Evolutionary conservation across 1,140 invertebrate genomes (phyloP).

Genomic region (Caenorhabditis briggsae): DNA sequence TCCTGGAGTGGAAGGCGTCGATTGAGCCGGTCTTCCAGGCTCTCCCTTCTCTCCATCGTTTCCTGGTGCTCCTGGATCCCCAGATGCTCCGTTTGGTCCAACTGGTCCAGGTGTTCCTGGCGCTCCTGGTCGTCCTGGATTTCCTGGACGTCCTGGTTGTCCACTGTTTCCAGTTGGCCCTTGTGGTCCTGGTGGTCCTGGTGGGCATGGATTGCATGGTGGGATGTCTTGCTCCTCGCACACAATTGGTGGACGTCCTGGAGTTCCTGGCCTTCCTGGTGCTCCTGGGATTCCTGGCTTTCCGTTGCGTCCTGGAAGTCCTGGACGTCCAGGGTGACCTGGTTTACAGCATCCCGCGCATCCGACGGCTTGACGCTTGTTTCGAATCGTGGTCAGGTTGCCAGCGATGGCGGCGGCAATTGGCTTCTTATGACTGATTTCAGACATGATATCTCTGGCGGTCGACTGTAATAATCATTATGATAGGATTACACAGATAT

Average conservation of each 20-base stretch:
- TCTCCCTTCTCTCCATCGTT: slow-evolving; percentile 65
- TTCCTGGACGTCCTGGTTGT: slow-evolving; percentile 71
- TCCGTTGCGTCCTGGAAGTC: slow-evolving; percentile 65
- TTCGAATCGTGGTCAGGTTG: slow-evolving; percentile 41
- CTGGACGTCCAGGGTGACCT: slow-evolving; percentile 55
- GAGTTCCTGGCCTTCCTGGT: slow-evolving; percentile 73
- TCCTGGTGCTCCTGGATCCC: slow-evolving; percentile 62
- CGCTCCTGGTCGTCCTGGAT: slow-evolving; percentile 67
- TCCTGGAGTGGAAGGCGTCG: slow-evolving; percentile 60
- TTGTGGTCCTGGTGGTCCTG: slow-evolving; percentile 66
- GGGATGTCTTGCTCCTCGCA: slow-evolving; percentile 40
- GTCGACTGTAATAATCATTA: slow-evolving; percentile 39
- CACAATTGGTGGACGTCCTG: slow-evolving; percentile 67
- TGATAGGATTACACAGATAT: slow-evolving; percentile 1
- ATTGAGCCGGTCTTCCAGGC: slow-evolving; percentile 61
- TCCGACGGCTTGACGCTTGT: slow-evolving; percentile 58
- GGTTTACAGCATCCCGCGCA: slow-evolving; percentile 56
- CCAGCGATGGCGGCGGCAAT: slow-evolving; percentile 32
- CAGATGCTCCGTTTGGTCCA: slow-evolving; percentile 35
- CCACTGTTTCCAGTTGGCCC: slow-evolving; percentile 58
- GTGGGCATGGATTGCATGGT: slow-evolving; percentile 76
- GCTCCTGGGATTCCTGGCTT: slow-evolving; percentile 65
- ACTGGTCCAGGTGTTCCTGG: slow-evolving; percentile 51
- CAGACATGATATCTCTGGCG: slow-evolving; percentile 58
- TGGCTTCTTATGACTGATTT: slow-evolving; percentile 57